These are phyloP conservation scores for Reticulitermes lucifugus DNA, from an alignment of 2,888 invertebrate species.

Conservation along the genomic window DNA sequence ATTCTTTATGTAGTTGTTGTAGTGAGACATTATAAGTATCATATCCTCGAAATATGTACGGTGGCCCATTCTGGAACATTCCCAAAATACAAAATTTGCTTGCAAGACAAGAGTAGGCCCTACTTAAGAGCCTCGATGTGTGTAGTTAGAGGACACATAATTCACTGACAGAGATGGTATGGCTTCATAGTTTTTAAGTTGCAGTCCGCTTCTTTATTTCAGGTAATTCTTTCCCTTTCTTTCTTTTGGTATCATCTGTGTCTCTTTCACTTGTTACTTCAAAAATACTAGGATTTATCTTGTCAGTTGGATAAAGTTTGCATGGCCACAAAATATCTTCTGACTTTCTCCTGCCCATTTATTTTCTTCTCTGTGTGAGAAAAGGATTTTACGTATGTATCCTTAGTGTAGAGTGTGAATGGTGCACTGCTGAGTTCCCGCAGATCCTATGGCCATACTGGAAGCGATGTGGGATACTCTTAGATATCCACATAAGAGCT, in stretches of 20 bases:
- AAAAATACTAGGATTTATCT: constrained; percentile 9
- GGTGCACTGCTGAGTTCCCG: not conserved
- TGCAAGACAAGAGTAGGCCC: too few species aligned
- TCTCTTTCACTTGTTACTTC: not conserved
- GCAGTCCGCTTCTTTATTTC: not conserved
- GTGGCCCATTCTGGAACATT: too few species aligned
- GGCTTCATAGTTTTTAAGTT: too few species aligned
- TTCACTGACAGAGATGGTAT: too few species aligned
- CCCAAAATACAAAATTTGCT: too few species aligned
- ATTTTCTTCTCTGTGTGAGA: not conserved
- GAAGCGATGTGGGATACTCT: not conserved
- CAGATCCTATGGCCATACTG: not conserved
- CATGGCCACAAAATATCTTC: not conserved
- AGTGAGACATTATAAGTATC: too few species aligned
- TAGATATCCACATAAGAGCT: not conserved
- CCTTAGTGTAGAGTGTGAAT: not conserved
- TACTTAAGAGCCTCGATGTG: too few species aligned
- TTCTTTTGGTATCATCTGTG: not conserved
- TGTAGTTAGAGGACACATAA: too few species aligned
- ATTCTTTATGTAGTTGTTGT: too few species aligned
- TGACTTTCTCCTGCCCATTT: not conserved
- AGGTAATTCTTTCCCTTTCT: not conserved
- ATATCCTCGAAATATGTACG: too few species aligned
- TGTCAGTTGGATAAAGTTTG: not conserved
- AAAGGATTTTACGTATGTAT: not conserved